phyloP scores from a whole-genome alignment of 2,888 invertebrate species.

The Idaea aversata region DNA sequence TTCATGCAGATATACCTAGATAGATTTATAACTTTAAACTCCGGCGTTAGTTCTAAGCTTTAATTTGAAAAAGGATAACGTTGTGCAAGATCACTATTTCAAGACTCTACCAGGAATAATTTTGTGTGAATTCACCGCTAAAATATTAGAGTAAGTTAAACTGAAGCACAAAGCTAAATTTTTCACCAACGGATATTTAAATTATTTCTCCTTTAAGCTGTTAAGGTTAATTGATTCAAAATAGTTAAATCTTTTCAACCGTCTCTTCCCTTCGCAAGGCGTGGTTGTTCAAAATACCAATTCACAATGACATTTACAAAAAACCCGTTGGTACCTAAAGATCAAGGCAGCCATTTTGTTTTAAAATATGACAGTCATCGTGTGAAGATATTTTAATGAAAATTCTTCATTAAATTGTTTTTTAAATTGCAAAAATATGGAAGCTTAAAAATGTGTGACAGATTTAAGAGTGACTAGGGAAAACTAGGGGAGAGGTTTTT shows the following conservation, averaged over 20 bases:
- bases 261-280: neutral
- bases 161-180: neutral
- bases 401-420: neutral
- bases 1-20: neutral
- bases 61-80: constrained; percentile 19
- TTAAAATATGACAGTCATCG: neutral
- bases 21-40: neutral
- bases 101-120: neutral
- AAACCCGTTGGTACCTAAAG: no score
- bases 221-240: neutral
- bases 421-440: neutral
- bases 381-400: neutral
- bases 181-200: neutral
- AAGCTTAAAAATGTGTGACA: neutral
- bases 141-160: neutral
- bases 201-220: neutral
- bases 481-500: neutral
- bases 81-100: constrained; percentile 13
- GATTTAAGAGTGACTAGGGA: neutral
- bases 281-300: no score
- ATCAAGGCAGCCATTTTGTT: neutral
- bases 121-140: neutral
- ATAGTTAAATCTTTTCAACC: neutral
- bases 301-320: no score
- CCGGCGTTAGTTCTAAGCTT: constrained; percentile 9